These are phyloP conservation scores for Latrodectus geometricus DNA, from an alignment of 1,140 invertebrate genomes.

Conservation along the genomic window DNA sequence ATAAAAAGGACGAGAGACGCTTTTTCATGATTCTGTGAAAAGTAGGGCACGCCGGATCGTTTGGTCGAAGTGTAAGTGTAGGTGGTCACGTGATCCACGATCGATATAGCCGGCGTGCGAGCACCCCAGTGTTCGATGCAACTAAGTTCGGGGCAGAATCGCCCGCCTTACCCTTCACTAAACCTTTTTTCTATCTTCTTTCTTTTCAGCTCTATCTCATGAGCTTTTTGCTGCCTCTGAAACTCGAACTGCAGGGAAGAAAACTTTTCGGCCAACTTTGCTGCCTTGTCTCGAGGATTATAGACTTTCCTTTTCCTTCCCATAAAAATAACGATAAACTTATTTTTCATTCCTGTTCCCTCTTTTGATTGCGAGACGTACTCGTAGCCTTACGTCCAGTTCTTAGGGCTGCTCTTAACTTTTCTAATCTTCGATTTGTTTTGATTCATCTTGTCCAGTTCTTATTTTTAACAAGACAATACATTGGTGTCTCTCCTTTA, in stretches of 20 bases:
- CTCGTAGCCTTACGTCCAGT: too few relatives aligned
- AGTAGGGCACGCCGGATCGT: slow-evolving; percentile 54
- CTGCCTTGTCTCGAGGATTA: background rate
- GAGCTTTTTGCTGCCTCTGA: background rate
- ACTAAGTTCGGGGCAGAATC: background rate
- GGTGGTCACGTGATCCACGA: slow-evolving; percentile 51
- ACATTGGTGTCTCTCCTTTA: too few relatives aligned
- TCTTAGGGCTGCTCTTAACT: too few relatives aligned
- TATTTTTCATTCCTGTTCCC: background rate
- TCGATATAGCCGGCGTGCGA: slow-evolving; percentile 48
- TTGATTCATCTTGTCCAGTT: too few relatives aligned
- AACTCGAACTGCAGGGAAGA: slow-evolving; percentile 12
- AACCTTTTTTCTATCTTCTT: slow-evolving; percentile 24
- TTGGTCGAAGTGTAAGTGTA: slow-evolving; percentile 58
- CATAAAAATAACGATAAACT: background rate
- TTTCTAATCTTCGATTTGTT: too few relatives aligned
- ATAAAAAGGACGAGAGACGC: slow-evolving; percentile 17
- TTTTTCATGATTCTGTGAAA: slow-evolving; percentile 38
- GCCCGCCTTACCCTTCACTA: slow-evolving; percentile 17
- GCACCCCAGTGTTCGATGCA: slow-evolving; percentile 23
- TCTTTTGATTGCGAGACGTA: too few relatives aligned
- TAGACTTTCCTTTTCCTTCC: background rate
- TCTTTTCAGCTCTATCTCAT: background rate
- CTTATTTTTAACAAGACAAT: too few relatives aligned
- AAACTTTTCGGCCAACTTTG: background rate